Evolutionary conservation across 53 echinoderm and acorn worm species (phyloP), one percentile per base, ranked within the genome.

Genomic region (Paracentrotus lividus): DNA sequence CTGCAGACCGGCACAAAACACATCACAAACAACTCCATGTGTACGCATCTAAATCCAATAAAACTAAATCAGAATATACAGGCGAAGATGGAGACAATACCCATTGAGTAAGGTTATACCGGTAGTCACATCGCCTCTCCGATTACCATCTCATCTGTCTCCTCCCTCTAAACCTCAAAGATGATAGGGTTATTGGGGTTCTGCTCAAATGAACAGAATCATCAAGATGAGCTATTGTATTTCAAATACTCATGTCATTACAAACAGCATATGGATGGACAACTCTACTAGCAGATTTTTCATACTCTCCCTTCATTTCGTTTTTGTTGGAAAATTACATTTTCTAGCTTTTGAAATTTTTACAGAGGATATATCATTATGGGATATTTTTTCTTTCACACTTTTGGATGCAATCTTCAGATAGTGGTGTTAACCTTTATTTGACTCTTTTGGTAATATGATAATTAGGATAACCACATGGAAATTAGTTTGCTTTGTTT

Each of bases 171-270:
- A 47, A 0, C 3, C 47, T 47, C 12, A 47, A 81, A 81, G 81
- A 81, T 81, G 81, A 49, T 81, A 5, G 47, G 44, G 47, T 81
- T 81, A 81, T 81, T 81, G 81, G 8, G 27, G 81, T 81, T 81
- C 81, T 81, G 81, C 81, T 81, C 81, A 81, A 81, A n/a, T 47
- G 81, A 81, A 81, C 81, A 81, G 81, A 45, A 81, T 81, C 47
- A 4, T 44, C 81, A 24, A 81, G 81, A 47, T 26, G 81, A 44
- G 81, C 81, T 81, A 47, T 81, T 45, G n/a, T 81, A 81, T 81
- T 81, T 47, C 81, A 81, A 67, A 67, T 27, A 18, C 26, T 10
- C 33, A 13, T 0, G 31, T 34, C 36, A 21, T 47, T 44, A 26
- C 81, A 47, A 14, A 81, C n/a, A 26, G 81, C 81, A 81, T 81